phyloP scores from a whole-genome alignment of 2,888 invertebrate species.

The Dasypolia templi region DNA sequence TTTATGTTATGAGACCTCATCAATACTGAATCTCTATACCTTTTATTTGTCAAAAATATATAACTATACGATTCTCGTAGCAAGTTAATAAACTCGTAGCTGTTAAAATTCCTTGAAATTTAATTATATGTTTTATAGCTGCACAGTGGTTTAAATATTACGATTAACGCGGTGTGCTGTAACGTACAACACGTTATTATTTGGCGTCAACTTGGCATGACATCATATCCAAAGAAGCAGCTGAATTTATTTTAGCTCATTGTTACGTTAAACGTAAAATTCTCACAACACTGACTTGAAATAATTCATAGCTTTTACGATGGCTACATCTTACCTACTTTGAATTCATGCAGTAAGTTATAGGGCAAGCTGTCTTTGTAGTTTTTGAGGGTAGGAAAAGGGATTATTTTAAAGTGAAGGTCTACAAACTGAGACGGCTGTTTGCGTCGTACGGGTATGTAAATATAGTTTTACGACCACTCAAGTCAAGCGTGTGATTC shows the following conservation, averaged over 20 bases:
- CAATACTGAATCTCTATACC: background rate
- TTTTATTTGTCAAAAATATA: background rate
- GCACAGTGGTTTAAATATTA: constrained; percentile 39
- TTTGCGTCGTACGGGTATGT: background rate
- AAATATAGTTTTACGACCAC: background rate
- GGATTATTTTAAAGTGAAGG: background rate
- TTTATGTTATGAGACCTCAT: background rate
- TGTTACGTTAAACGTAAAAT: constrained; percentile 20
- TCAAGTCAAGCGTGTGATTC: too few relatives aligned
- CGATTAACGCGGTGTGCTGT: constrained; percentile 39
- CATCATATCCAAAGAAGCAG: constrained; percentile 38
- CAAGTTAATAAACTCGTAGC: background rate
- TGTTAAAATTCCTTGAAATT: constrained; percentile 23
- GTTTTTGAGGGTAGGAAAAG: background rate
- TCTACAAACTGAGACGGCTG: background rate
- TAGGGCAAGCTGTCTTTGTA: background rate
- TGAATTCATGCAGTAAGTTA: background rate
- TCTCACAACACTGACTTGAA: background rate
- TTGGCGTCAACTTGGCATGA: constrained; percentile 50
- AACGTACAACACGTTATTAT: constrained; percentile 35
- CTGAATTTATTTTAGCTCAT: constrained; percentile 50
- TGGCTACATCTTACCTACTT: background rate
- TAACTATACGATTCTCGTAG: background rate
- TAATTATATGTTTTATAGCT: constrained; percentile 50
- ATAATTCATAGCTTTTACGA: background rate